Evolutionary conservation across 2,888 invertebrate species (phyloP), one percentile per base, ranked within the genome.

Genomic region (Aphodius sticticus): DNA sequence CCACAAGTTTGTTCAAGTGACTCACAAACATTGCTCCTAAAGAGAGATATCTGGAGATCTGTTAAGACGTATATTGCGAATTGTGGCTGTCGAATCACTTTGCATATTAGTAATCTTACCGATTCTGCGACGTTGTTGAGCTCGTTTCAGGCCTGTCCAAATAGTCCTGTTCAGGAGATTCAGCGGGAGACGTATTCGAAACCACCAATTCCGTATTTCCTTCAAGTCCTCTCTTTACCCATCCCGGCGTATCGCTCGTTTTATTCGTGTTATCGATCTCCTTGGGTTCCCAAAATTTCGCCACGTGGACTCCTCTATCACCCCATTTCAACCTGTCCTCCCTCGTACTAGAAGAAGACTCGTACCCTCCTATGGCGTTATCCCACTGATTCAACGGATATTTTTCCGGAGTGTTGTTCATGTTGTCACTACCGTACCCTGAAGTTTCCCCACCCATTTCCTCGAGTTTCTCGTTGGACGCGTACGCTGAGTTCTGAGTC

Each of bases 391-490:
- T 78, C 69, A 81, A 77, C 36, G 81, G 83, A 77, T 83, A 82
- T 82, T 85, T 85, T 78, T 91, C 91, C 35, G 91, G 90, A 6
- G 90, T 90, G 76, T 84, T 83, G 77, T 90, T 90, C 12, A 92
- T 89, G 76, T 94, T 94, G 87, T 96, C 96, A 87, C 96, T 96
- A 76, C 95, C 94, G 89, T 96, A 96, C 69, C 96, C 96, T 38
- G 96, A 96, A 78, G 96, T 96, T 86, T 96, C 95, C 69, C 94
- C 94, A 86, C 94, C 94, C 81, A 86, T 84, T 12, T 74, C 74
- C 86, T 94, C 94, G 82, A 84, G 81, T 82, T 84, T 84, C 82
- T 86, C 85, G 82, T 84, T 86, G 35, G 87, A 86, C 81, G 86
- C 86, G 83, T 85, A 87, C 79, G 82, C 79, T 76, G 84, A 83